Conservation (phyloP, 2,113 vertebrate genomes). For the Hemicordylus capensis region DNA sequence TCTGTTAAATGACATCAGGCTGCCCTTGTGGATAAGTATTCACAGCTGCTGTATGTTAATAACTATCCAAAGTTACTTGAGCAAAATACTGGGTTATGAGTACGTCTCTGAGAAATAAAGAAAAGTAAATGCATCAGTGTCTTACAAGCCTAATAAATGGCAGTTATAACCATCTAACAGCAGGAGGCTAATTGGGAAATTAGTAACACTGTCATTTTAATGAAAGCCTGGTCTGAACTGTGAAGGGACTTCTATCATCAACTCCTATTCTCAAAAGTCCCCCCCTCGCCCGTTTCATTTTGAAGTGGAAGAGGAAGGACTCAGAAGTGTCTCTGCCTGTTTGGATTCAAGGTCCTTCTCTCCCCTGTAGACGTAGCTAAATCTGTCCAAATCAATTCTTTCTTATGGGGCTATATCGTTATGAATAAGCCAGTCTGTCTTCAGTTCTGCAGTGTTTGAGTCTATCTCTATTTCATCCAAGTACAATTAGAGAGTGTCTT, state of each 20-base stretch:
- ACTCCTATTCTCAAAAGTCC: slow-evolving; percentile 14
- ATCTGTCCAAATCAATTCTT: background rate
- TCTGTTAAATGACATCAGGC: background rate
- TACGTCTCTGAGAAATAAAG: background rate
- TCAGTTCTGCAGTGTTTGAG: background rate
- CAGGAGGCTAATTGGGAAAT: slow-evolving; percentile 4
- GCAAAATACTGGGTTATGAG: background rate
- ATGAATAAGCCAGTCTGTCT: background rate
- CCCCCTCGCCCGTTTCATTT: no score
- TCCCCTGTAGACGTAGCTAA: background rate
- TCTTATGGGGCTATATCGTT: background rate
- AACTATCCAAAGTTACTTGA: background rate
- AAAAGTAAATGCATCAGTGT: background rate
- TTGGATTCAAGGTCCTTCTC: background rate
- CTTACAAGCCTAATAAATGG: slow-evolving; percentile 9
- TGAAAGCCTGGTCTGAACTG: background rate
- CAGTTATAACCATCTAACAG: slow-evolving; percentile 5
- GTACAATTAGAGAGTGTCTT: background rate
- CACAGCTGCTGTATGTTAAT: background rate
- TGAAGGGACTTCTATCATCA: slow-evolving; percentile 6
- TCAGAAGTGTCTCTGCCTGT: background rate
- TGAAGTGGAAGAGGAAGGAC: background rate
- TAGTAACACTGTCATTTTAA: background rate
- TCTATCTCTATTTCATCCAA: slow-evolving; percentile 20
- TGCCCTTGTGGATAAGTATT: background rate